A percentile compares a stretch with the other conserved stretches of the same genome.
Evolutionary conservation across 2,797 vertebrate genomes (phyloP).

Genomic region (Podargus strigoides): DNA sequence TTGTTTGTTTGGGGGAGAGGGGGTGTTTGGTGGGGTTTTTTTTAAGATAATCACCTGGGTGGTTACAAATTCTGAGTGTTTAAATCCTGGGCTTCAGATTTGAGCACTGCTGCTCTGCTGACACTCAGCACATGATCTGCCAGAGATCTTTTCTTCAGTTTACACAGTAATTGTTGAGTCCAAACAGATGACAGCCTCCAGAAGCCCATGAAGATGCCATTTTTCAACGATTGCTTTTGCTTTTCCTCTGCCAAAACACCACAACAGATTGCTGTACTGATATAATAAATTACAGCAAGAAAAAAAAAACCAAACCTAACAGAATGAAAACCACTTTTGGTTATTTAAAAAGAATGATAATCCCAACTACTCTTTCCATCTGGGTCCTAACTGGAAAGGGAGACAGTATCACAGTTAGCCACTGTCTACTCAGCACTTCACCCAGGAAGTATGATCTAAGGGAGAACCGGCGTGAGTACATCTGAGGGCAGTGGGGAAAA

Average conservation of each 20-base stretch:
- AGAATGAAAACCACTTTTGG: neutral
- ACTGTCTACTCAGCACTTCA: neutral
- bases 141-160: neutral
- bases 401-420: neutral
- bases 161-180: neutral
- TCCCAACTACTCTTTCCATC: neutral
- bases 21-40: neutral
- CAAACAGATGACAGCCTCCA: neutral
- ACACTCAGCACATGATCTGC: neutral
- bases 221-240: neutral
- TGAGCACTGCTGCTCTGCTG: neutral
- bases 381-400: neutral
- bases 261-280: neutral
- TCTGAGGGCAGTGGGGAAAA: neutral
- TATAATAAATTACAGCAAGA: neutral
- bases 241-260: neutral
- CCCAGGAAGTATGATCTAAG: neutral
- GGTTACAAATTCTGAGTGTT: neutral
- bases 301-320: neutral
- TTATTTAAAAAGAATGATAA: neutral
- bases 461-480: rapidly evolving
- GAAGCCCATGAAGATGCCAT: neutral
- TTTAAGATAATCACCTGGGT: neutral
- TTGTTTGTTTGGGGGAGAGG: neutral
- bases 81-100: neutral